These are phyloP conservation scores for Desmophyllum pertusum DNA, from an alignment of 92 coral and sea anemone species.

Conservation along the genomic window DNA sequence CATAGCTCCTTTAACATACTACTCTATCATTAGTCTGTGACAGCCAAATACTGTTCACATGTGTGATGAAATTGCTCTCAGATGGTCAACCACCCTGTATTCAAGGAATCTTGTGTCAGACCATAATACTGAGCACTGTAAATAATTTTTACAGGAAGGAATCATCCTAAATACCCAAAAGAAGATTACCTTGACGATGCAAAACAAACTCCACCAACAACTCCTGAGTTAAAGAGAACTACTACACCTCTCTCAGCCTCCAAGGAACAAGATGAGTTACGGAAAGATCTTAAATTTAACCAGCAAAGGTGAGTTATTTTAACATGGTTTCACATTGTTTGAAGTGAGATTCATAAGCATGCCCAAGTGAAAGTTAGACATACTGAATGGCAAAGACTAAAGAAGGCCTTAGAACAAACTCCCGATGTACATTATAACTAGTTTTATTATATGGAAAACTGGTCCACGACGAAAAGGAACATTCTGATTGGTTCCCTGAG, in stretches of 20 bases:
- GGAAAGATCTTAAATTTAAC: constrained; percentile 83
- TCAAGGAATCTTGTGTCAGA: background rate
- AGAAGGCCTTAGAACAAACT: too few species aligned
- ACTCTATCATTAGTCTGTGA: too few species aligned
- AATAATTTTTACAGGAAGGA: constrained; percentile 51
- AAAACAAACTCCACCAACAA: constrained; percentile 44
- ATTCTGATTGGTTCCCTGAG: too few species aligned
- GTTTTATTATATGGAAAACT: too few species aligned
- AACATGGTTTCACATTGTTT: background rate
- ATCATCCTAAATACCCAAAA: constrained; percentile 77
- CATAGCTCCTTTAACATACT: too few species aligned
- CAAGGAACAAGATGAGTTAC: constrained; percentile 78
- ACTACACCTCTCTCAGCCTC: constrained; percentile 59
- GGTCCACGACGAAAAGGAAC: too few species aligned
- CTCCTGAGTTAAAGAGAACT: constrained; percentile 51
- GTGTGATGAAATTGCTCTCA: too few species aligned
- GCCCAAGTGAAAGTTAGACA: background rate
- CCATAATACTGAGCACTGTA: background rate
- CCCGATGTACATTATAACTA: too few species aligned
- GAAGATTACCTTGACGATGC: constrained; percentile 62
- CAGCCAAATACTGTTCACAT: too few species aligned
- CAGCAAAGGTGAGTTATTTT: constrained; percentile 69
- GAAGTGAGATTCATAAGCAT: background rate
- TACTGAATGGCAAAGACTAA: background rate
- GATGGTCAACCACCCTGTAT: too few species aligned